Percentiles rank a stretch among this genome's conserved stretches.
phyloP scores from a whole-genome alignment of 2,888 invertebrate genomes.

The Bellardia bayeri region DNA sequence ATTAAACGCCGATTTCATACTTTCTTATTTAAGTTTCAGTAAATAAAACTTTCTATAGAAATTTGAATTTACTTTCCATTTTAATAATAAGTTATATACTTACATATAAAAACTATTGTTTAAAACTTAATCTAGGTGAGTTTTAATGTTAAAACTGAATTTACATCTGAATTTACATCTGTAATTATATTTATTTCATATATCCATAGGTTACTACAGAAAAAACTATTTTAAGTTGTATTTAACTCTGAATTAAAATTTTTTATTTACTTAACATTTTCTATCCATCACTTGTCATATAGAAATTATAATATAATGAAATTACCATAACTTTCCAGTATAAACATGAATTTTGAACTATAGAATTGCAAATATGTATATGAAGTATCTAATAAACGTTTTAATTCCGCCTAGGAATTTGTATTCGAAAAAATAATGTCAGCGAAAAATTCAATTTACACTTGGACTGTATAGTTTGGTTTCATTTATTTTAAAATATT shows the following conservation, averaged over 20 bases:
- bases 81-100: not conserved
- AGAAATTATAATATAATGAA: too few species aligned
- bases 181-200: constrained; percentile 27
- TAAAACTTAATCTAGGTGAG: not conserved
- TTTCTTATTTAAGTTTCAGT: not conserved
- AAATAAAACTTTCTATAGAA: not conserved
- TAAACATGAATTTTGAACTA: too few species aligned
- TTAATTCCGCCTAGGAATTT: too few species aligned
- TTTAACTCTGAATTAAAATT: not conserved
- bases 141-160: constrained; percentile 16
- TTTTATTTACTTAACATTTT: not conserved
- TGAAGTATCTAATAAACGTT: too few species aligned
- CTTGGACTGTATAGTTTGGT: too few species aligned
- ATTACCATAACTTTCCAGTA: too few species aligned
- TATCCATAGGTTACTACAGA: not conserved
- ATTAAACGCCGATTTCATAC: constrained; percentile 18
- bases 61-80: constrained; percentile 12
- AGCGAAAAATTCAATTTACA: too few species aligned
- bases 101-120: not conserved
- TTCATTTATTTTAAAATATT: too few species aligned
- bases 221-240: not conserved
- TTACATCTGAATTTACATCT: not conserved
- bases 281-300: too few species aligned
- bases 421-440: too few species aligned
- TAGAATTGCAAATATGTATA: too few species aligned